Evolutionary conservation across 2,797 vertebrate genomes (phyloP).

Genomic region (Pagetopsis macropterus): DNA sequence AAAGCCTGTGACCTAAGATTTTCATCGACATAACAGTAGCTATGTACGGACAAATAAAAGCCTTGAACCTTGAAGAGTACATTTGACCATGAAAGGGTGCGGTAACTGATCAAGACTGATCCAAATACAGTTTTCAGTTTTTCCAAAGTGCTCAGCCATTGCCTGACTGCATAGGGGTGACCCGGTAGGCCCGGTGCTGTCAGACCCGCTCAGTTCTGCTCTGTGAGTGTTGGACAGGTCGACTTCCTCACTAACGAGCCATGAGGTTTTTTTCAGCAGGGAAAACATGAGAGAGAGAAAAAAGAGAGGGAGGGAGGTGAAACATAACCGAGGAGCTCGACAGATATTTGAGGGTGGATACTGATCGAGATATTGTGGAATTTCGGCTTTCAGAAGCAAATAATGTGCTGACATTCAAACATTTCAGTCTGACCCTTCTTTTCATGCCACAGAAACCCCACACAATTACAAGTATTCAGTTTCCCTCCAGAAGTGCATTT

Average conservation of each 20-base stretch:
- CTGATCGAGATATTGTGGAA: slow-evolving; percentile 32
- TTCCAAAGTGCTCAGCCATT: slow-evolving; percentile 1
- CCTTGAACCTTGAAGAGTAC: not conserved
- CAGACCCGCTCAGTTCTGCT: slow-evolving; percentile 53
- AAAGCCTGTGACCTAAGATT: too few species aligned
- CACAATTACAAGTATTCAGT: slow-evolving; percentile 41
- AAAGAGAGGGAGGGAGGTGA: not conserved
- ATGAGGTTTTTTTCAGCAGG: slow-evolving; percentile 2
- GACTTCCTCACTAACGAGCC: slow-evolving; percentile 63
- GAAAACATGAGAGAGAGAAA: slow-evolving; percentile 28
- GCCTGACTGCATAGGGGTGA: slow-evolving; percentile 35
- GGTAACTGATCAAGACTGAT: not conserved
- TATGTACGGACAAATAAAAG: too few species aligned
- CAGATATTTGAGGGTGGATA: slow-evolving; percentile 47
- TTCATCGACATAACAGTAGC: too few species aligned
- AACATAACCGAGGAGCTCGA: not conserved
- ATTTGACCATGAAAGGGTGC: slow-evolving; percentile 7
- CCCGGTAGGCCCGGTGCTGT: slow-evolving; percentile 45
- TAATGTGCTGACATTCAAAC: slow-evolving; percentile 47
- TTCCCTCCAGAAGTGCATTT: slow-evolving; percentile 18
- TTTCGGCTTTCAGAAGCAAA: slow-evolving; percentile 33
- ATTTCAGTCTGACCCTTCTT: slow-evolving; percentile 24
- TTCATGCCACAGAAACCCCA: slow-evolving; percentile 17
- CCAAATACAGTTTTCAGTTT: not conserved
- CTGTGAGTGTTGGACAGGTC: slow-evolving; percentile 66